Evolutionary conservation across 35 echinoderm and acorn worm genomes (phyloP).

Genomic region (Nesometra sesokonis): DNA sequence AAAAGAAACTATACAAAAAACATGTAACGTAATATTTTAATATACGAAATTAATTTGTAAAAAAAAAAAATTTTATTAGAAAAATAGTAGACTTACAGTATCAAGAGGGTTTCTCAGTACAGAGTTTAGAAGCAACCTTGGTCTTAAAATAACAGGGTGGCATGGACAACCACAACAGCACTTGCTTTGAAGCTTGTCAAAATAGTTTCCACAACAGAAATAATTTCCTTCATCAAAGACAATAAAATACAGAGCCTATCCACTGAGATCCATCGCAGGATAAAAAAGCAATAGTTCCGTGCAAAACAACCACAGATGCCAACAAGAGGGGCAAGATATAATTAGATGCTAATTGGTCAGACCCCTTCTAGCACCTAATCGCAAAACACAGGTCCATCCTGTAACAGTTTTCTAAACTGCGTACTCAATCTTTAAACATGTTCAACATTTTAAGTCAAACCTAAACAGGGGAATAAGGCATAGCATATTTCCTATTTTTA

Average conservation of each 20-base stretch:
- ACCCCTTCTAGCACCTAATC: neutral
- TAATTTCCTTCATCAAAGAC: neutral
- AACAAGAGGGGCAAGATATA: neutral
- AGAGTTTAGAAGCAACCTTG: too few relatives aligned
- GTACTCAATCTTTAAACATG: neutral
- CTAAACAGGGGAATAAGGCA: too few relatives aligned
- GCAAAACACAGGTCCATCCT: neutral
- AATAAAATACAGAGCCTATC: neutral
- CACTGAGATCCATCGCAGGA: neutral
- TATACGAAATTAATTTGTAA: too few relatives aligned
- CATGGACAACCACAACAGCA: too few relatives aligned
- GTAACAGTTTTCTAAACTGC: neutral
- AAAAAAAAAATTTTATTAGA: too few relatives aligned
- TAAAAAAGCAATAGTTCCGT: neutral
- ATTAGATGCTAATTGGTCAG: neutral
- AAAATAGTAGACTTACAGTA: too few relatives aligned
- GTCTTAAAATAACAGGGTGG: too few relatives aligned
- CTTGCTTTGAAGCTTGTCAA: too few relatives aligned
- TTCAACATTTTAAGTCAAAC: neutral
- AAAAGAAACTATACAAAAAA: too few relatives aligned
- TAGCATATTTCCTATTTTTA: too few relatives aligned
- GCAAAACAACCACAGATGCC: neutral
- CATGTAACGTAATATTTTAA: too few relatives aligned
- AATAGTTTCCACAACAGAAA: neutral
- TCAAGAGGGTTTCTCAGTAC: too few relatives aligned